Conservation (phyloP, 1,140 invertebrate genomes). For the Papilio dardanus region DNA sequence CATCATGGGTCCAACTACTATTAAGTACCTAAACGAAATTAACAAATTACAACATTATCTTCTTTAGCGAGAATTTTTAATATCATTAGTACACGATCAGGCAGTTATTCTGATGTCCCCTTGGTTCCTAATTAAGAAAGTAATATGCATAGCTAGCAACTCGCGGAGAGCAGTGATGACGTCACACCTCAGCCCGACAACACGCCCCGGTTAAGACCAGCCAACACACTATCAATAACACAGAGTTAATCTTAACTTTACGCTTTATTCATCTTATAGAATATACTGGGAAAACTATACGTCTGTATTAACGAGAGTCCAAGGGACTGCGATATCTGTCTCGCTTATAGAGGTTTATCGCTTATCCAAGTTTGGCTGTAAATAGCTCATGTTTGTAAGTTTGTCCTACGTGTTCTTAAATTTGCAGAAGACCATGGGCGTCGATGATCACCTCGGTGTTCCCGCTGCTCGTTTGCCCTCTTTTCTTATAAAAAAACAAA, state of each 20-base stretch:
- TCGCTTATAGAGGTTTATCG: too few species aligned
- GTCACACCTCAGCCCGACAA: not conserved
- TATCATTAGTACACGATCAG: not conserved
- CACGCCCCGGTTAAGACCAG: slow-evolving; percentile 8
- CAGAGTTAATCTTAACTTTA: not conserved
- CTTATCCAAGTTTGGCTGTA: too few species aligned
- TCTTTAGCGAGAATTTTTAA: not conserved
- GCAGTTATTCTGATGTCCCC: not conserved
- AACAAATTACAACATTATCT: not conserved
- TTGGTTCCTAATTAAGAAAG: not conserved
- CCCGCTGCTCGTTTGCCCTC: too few species aligned
- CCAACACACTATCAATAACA: not conserved
- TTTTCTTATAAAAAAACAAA: too few species aligned
- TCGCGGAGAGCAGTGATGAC: not conserved
- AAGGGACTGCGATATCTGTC: too few species aligned
- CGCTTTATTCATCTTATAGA: not conserved
- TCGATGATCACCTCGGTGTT: too few species aligned
- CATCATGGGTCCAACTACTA: too few species aligned
- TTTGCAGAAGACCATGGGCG: too few species aligned
- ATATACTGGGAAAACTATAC: not conserved
- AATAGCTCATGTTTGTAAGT: too few species aligned
- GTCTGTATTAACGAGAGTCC: too few species aligned
- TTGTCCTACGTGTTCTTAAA: too few species aligned
- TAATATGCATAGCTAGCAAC: not conserved
- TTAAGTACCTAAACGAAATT: not conserved